Conservation (phyloP, 1,140 invertebrate genomes). For the Coenobita brevimanus region DNA sequence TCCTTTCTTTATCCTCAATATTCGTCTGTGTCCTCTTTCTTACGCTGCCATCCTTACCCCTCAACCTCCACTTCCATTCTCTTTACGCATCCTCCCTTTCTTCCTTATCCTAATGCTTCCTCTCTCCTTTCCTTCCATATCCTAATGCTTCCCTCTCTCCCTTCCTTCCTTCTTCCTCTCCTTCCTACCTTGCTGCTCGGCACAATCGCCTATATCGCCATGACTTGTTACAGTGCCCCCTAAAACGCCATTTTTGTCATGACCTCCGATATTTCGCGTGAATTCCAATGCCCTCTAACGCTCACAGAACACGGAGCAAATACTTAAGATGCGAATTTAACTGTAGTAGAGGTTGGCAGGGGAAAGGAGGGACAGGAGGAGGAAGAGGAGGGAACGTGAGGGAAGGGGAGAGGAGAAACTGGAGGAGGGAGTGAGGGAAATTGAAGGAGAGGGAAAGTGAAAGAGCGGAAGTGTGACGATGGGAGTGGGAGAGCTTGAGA, state of each 20-base stretch:
- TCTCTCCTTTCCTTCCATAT: not conserved
- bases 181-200: not conserved
- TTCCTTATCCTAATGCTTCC: not conserved
- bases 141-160: not conserved
- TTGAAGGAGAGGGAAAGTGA: not conserved
- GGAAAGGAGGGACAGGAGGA: not conserved
- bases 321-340: slow-evolving; percentile 49
- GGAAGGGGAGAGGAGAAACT: not conserved
- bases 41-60: too few relatives aligned
- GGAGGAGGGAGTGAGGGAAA: not conserved
- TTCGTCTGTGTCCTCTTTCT: too few relatives aligned
- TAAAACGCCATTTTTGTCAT: slow-evolving; percentile 49
- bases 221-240: slow-evolving; percentile 10
- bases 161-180: not conserved
- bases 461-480: not conserved
- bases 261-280: slow-evolving; percentile 34
- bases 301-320: slow-evolving; percentile 50
- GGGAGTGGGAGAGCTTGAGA: not conserved
- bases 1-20: too few relatives aligned
- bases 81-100: not conserved
- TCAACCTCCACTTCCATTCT: not conserved
- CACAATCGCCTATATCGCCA: slow-evolving; percentile 38
- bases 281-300: slow-evolving; percentile 46
- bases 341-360: slow-evolving; percentile 1
- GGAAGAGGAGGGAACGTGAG: not conserved